Base-by-base conservation (phyloP, 2,888 invertebrate genomes). In the Alloplasta piceator region DNA sequence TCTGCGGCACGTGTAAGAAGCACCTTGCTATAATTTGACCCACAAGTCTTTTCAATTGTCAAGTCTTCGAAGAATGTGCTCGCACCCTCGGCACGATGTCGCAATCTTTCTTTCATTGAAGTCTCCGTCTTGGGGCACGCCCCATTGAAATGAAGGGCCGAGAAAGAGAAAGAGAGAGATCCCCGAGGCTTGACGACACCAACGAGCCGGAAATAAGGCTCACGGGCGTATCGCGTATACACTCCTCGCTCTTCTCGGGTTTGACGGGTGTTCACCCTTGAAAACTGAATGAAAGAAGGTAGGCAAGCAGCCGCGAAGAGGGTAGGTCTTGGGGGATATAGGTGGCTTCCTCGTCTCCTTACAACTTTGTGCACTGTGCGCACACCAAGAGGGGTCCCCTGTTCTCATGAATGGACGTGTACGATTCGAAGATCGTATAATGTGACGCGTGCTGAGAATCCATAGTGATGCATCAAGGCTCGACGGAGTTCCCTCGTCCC, bases 401-500 rank as follows among this genome's bases (percentile, higher is more conserved):
- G 61, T 60, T 66, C 67, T 43, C 73, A 84, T 88, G 89, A 89
- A 90, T 90, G 90, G 86, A 86, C 78, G 83, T 72, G 46, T 43
- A 80, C 72, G 79, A 61, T 64, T 64, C 55, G 77, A 85, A 88
- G 86, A 88, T 77, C 73, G 79, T 86, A 90, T 90, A 90, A 90
- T 87, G 78, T 79, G 89, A 90, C 86, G 89, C 87, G 85, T 83
- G 87, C 60, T 78, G 87, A 89, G 91, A 90, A 90, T 87, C 90
- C 91, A 72, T 90, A 90, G 84, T 86, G 78, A 85, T 86, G 88
- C 86, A 78, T 72, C 82, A 67, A 80, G 55, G 36, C 61, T n/a
- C 76, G 71, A 60, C 63, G 41, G 14, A 50, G 63, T 72, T 38
- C 74, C 56, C 68, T 76, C 80, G 72, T 78, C 56, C 70, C 68